phyloP scores from a whole-genome alignment of 2,888 invertebrate species.

The Frankliniella fusca region DNA sequence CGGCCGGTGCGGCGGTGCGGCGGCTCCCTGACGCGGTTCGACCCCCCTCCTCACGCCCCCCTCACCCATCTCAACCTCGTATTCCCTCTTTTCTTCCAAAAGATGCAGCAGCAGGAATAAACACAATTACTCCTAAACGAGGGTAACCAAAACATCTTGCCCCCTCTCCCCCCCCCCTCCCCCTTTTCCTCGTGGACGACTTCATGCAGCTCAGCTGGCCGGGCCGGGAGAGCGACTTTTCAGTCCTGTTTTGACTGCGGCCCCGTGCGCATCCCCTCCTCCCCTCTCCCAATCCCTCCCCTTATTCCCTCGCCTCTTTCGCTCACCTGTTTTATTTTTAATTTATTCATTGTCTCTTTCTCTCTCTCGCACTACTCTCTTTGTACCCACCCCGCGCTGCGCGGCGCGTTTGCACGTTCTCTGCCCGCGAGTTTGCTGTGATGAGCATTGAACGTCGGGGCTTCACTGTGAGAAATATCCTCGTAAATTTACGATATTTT shows the following conservation, averaged over 20 bases:
- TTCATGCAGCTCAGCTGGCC: background rate
- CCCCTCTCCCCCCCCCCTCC: background rate
- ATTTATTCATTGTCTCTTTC: too few relatives aligned
- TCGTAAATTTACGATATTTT: too few relatives aligned
- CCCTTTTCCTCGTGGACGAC: background rate
- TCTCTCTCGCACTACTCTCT: too few relatives aligned
- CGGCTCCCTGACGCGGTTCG: background rate
- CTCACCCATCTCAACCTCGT: background rate
- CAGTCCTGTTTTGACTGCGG: background rate
- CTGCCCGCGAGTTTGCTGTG: too few relatives aligned
- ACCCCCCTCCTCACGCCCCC: background rate
- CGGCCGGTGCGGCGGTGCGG: background rate
- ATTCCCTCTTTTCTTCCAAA: too few relatives aligned
- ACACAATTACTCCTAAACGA: constrained; percentile 13
- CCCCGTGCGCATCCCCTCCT: background rate
- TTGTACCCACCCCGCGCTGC: too few relatives aligned
- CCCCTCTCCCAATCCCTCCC: too few relatives aligned
- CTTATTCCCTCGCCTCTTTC: too few relatives aligned
- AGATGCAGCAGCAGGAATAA: constrained; percentile 4
- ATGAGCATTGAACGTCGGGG: too few relatives aligned
- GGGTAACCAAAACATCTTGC: background rate
- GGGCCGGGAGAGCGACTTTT: background rate
- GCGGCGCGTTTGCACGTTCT: too few relatives aligned
- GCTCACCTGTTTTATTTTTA: too few relatives aligned
- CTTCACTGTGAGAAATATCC: too few relatives aligned